Conservation (phyloP, 2,113 vertebrate genomes). For the Callocephalon fimbriatum region DNA sequence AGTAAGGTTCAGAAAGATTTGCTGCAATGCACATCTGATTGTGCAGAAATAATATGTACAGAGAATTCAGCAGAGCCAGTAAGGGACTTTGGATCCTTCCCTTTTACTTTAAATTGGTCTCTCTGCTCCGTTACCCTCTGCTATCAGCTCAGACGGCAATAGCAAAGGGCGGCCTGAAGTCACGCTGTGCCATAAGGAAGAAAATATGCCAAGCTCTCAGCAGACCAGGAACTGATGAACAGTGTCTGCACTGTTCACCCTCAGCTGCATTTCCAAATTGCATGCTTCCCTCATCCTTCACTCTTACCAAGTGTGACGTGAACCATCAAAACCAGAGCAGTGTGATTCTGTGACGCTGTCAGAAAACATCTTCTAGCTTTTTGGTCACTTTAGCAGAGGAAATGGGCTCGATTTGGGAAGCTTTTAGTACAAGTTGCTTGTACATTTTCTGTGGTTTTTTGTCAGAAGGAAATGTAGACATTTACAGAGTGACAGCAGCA, state of each 20-base stretch:
- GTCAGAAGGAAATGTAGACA: background rate
- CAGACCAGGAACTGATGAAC: background rate
- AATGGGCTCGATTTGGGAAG: background rate
- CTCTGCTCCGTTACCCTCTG: background rate
- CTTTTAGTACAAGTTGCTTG: background rate
- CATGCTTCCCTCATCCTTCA: background rate
- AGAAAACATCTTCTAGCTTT: background rate
- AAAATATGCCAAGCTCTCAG: background rate
- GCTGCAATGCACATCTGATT: background rate
- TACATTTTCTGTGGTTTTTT: background rate
- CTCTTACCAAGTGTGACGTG: background rate
- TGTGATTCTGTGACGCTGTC: background rate
- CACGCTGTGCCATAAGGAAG: rapidly evolving
- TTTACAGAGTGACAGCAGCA: background rate
- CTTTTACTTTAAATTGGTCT: background rate
- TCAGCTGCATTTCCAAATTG: background rate
- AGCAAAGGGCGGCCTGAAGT: background rate
- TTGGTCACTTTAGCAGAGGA: background rate
- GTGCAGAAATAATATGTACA: background rate
- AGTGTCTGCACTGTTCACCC: background rate
- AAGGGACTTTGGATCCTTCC: background rate
- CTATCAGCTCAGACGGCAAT: background rate
- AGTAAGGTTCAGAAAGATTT: background rate
- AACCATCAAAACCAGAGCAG: background rate
- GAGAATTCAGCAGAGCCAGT: background rate